These are phyloP conservation scores for Hirtodrosophila histrioides DNA, from an alignment of 2,888 invertebrate species.

Conservation along the genomic window DNA sequence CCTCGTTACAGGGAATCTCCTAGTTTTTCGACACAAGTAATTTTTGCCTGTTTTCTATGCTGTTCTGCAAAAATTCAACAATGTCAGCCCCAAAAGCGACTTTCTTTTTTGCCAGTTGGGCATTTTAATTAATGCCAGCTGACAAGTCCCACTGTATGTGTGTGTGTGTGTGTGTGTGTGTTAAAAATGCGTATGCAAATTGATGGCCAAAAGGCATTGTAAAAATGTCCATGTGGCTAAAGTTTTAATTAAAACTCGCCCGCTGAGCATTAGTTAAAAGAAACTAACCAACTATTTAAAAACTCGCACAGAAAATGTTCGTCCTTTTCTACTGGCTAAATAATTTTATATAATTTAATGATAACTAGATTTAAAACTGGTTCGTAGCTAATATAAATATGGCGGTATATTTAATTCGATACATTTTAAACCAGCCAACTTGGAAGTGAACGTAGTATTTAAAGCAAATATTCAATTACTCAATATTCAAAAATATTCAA, in stretches of 20 bases:
- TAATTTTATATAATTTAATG: too few species aligned
- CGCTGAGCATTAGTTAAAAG: constrained; percentile 5
- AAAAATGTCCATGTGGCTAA: constrained; percentile 27
- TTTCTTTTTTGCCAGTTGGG: constrained; percentile 33
- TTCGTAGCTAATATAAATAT: too few species aligned
- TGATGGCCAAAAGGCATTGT: constrained; percentile 38
- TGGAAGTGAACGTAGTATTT: too few species aligned
- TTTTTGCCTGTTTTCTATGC: background rate
- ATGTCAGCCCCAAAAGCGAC: constrained; percentile 16
- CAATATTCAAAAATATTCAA: too few species aligned
- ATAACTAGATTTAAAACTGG: too few species aligned
- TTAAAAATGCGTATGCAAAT: constrained; percentile 48
- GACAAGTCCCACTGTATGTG: constrained; percentile 17
- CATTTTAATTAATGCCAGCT: constrained; percentile 55
- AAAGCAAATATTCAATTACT: too few species aligned
- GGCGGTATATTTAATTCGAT: too few species aligned
- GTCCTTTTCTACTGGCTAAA: too few species aligned
- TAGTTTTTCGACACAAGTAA: too few species aligned
- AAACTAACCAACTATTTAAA: background rate
- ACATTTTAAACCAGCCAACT: too few species aligned
- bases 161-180: background rate
- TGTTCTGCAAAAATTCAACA: constrained; percentile 3
- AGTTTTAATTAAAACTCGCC: constrained; percentile 59
- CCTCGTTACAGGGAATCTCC: too few species aligned
- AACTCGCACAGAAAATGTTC: background rate